phyloP scores from a whole-genome alignment of 2,888 invertebrate species.

The Aplocera efformata region DNA sequence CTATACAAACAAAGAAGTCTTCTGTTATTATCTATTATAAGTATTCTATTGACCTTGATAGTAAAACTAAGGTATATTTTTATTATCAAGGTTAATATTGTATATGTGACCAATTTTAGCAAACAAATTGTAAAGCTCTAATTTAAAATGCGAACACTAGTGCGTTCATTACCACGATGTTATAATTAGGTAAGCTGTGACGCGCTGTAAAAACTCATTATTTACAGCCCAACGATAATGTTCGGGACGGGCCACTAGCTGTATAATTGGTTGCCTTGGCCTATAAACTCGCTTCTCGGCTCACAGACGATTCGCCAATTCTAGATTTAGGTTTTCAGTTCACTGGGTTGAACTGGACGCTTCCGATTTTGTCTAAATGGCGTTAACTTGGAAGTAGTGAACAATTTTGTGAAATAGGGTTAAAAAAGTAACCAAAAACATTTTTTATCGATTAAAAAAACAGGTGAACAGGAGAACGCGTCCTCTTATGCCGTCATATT shows the following conservation, averaged over 20 bases:
- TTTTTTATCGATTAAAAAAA: no score
- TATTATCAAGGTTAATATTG: no score
- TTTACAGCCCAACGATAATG: conserved; percentile 37
- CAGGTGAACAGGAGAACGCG: no score
- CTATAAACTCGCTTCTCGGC: conserved; percentile 62
- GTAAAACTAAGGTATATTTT: no score
- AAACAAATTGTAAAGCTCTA: no score
- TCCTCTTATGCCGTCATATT: no score
- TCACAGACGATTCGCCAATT: conserved; percentile 69
- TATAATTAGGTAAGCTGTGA: conserved; percentile 15
- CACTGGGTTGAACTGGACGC: conserved; percentile 64
- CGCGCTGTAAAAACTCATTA: conserved; percentile 41
- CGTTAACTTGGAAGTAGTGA: conserved; percentile 5
- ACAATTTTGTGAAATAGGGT: not conserved
- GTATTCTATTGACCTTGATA: no score
- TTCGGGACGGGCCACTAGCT: conserved; percentile 42
- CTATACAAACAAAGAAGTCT: no score
- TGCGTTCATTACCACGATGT: not conserved
- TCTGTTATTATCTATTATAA: no score
- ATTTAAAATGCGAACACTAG: no score
- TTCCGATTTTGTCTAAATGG: conserved; percentile 45
- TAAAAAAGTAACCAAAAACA: no score
- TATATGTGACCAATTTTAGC: no score
- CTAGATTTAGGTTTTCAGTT: conserved; percentile 79
- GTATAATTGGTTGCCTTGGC: conserved; percentile 72